Conservation (phyloP, 1,140 invertebrate species). For the Ceratosolen solmsi region DNA sequence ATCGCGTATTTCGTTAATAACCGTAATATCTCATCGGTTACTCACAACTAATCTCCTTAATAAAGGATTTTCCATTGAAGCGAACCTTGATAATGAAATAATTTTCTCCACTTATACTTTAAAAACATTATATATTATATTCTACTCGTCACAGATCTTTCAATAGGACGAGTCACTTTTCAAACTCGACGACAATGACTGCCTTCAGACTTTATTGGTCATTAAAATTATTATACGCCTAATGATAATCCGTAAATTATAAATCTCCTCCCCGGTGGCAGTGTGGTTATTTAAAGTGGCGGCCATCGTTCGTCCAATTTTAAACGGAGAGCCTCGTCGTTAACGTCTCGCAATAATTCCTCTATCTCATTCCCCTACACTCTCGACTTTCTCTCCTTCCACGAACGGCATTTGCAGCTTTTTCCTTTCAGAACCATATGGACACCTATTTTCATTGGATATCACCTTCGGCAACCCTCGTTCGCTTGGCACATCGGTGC, state of each 20-base stretch:
- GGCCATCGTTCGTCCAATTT: not conserved
- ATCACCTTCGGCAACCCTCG: not conserved
- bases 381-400: constrained; percentile 26
- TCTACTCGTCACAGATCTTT: too few species aligned
- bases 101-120: too few species aligned
- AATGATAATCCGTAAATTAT: not conserved
- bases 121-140: too few species aligned
- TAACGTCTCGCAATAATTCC: not conserved
- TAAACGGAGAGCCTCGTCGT: constrained; percentile 6
- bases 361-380: not conserved
- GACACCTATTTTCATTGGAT: constrained; percentile 5
- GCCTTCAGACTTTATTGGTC: too few species aligned
- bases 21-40: too few species aligned
- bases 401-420: constrained; percentile 10
- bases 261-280: not conserved
- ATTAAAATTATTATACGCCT: too few species aligned
- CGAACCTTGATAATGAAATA: too few species aligned
- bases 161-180: too few species aligned
- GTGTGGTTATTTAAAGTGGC: not conserved
- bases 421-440: not conserved
- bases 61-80: too few species aligned
- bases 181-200: too few species aligned
- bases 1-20: too few species aligned
- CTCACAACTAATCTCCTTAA: too few species aligned
- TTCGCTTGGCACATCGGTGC: not conserved